Conservation (phyloP, 2,797 vertebrate genomes). For the Phrynocephalus guinanensis region DNA sequence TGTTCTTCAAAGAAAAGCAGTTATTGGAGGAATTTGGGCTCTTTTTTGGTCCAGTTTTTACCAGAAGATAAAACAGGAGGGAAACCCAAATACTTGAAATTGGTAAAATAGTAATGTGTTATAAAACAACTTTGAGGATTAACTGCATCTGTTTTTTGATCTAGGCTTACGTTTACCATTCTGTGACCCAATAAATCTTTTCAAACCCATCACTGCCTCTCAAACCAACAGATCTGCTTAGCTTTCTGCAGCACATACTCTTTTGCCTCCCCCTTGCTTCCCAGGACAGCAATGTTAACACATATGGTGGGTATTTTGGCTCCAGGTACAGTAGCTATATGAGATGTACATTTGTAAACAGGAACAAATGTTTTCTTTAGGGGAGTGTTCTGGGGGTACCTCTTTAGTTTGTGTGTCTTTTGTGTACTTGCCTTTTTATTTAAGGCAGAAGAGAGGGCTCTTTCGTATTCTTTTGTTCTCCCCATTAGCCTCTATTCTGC, state of each 20-base stretch:
- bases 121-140: constrained; percentile 57
- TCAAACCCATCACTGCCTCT: not conserved
- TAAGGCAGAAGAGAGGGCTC: too few relatives aligned
- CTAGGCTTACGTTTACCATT: constrained; percentile 39
- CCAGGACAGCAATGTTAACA: not conserved
- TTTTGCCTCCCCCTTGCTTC: not conserved
- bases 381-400: too few relatives aligned
- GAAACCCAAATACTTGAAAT: constrained; percentile 53
- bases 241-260: not conserved
- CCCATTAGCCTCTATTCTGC: too few relatives aligned
- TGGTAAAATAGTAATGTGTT: constrained; percentile 61
- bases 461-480: too few relatives aligned
- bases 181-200: constrained; percentile 20
- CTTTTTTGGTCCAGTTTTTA: constrained; percentile 48
- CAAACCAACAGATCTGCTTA: not conserved
- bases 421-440: too few relatives aligned
- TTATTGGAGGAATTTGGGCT: constrained; percentile 24
- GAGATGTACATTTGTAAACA: not conserved
- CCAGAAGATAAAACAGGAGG: constrained; percentile 43
- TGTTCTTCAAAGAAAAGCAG: constrained; percentile 55
- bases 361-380: not conserved
- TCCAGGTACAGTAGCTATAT: not conserved
- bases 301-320: not conserved
- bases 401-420: too few relatives aligned
- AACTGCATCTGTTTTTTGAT: constrained; percentile 62